Percentiles rank a stretch among this genome's conserved stretches.
Evolutionary conservation across 2,888 invertebrate species (phyloP).

Genomic region (Agriopis aurantiaria): DNA sequence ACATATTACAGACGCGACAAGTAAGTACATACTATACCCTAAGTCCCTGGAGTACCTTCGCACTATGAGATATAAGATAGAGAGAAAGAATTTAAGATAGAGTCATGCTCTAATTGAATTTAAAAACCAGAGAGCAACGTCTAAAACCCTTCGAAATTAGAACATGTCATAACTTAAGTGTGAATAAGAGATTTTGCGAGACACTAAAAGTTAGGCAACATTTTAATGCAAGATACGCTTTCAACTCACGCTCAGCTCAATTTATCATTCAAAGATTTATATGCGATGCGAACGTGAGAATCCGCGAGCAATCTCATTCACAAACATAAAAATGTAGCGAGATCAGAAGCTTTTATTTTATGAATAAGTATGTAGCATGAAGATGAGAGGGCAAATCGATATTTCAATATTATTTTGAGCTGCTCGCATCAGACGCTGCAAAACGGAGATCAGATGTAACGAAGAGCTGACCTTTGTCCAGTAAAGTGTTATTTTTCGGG

Average conservation of each 20-base stretch:
- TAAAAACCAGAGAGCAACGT: too few species aligned
- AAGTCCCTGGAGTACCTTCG: too few species aligned
- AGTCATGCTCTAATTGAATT: too few species aligned
- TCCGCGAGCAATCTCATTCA: slow-evolving; percentile 53
- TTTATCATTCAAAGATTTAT: slow-evolving; percentile 40
- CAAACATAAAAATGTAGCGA: slow-evolving; percentile 34
- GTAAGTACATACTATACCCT: too few species aligned
- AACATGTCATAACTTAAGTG: not conserved
- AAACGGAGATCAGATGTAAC: slow-evolving; percentile 11
- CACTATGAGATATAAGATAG: too few species aligned
- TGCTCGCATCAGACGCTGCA: slow-evolving; percentile 17
- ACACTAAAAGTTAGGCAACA: slow-evolving; percentile 9
- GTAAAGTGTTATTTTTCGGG: slow-evolving; percentile 12
- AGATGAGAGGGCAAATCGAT: slow-evolving; percentile 26
- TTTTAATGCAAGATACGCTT: slow-evolving; percentile 20
- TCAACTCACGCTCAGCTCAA: slow-evolving; percentile 25
- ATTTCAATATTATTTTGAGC: slow-evolving; percentile 26
- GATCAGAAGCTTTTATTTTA: slow-evolving; percentile 36
- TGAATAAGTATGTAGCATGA: slow-evolving; percentile 29
- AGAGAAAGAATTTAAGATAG: too few species aligned
- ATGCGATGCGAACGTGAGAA: slow-evolving; percentile 48
- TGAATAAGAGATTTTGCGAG: not conserved
- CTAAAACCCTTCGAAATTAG: not conserved
- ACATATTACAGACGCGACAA: too few species aligned
- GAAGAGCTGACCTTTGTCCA: slow-evolving; percentile 24